A percentile compares a stretch with the other conserved stretches of the same genome.
These are phyloP conservation scores for Protonemura montana DNA, from an alignment of 2,888 invertebrate genomes.

Conservation along the genomic window DNA sequence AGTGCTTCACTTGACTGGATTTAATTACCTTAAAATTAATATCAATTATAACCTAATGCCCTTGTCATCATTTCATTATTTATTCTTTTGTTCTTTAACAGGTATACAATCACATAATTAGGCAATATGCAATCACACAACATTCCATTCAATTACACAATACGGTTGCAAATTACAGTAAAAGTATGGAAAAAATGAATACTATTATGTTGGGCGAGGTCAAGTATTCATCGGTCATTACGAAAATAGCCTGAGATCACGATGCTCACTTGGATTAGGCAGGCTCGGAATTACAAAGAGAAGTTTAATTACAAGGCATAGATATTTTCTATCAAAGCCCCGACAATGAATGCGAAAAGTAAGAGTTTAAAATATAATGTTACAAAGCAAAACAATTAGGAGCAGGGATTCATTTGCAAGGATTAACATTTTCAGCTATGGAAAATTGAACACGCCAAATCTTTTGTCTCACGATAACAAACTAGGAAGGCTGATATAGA, in stretches of 20 bases:
- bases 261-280: background rate
- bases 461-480: background rate
- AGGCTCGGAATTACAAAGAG: background rate
- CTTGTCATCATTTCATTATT: too few species aligned
- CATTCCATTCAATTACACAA: background rate
- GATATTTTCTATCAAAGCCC: constrained; percentile 23
- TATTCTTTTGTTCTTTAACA: too few species aligned
- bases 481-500: background rate
- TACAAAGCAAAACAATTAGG: background rate
- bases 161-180: background rate
- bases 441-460: background rate
- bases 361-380: background rate
- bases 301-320: background rate
- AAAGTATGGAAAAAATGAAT: background rate
- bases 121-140: background rate
- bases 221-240: constrained; percentile 31
- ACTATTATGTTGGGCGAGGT: background rate
- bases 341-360: background rate
- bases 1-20: too few species aligned
- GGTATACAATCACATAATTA: too few species aligned
- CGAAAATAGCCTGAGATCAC: background rate
- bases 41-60: too few species aligned
- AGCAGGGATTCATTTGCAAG: background rate
- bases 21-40: too few species aligned
- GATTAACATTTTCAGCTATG: background rate